Percentiles rank a stretch among this genome's conserved stretches.
Evolutionary conservation across 2,113 vertebrate genomes (phyloP).

Genomic region (Entelurus aequoreus): DNA sequence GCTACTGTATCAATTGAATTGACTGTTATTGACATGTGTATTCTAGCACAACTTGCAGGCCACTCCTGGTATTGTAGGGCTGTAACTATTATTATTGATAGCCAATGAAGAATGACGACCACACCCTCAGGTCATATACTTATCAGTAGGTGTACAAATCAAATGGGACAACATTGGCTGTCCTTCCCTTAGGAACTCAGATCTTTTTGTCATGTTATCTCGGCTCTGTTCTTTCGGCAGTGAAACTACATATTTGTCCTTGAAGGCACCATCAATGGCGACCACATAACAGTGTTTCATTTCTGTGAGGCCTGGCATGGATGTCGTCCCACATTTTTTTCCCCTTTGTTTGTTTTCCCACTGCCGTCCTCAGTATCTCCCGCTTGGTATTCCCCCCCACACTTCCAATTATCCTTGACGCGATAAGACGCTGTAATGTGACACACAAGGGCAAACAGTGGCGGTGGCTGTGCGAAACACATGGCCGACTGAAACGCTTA

Average conservation of each 20-base stretch:
- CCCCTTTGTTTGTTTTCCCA: slow-evolving; percentile 7
- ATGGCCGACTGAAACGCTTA: slow-evolving; percentile 25
- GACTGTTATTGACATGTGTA: no score
- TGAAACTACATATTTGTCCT: slow-evolving; percentile 1
- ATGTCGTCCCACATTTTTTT: slow-evolving; percentile 19
- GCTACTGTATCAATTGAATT: no score
- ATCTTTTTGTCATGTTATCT: neutral
- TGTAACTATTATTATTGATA: no score
- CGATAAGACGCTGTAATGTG: slow-evolving; percentile 71
- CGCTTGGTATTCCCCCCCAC: slow-evolving; percentile 66
- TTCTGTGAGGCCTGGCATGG: slow-evolving; percentile 14
- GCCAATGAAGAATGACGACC: no score
- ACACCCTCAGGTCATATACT: no score
- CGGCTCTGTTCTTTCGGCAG: neutral
- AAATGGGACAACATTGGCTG: neutral
- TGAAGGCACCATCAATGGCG: neutral
- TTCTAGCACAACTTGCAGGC: no score
- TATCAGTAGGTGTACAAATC: neutral
- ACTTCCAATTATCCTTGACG: slow-evolving; percentile 70
- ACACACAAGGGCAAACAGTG: slow-evolving; percentile 64
- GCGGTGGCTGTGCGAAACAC: slow-evolving; percentile 38
- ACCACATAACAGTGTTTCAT: slow-evolving; percentile 13
- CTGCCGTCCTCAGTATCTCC: slow-evolving; percentile 39
- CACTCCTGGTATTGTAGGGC: no score
- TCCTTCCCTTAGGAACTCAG: neutral